These are phyloP conservation scores for Spilosoma lubricipeda DNA, from an alignment of 2,888 invertebrate species.

Conservation along the genomic window DNA sequence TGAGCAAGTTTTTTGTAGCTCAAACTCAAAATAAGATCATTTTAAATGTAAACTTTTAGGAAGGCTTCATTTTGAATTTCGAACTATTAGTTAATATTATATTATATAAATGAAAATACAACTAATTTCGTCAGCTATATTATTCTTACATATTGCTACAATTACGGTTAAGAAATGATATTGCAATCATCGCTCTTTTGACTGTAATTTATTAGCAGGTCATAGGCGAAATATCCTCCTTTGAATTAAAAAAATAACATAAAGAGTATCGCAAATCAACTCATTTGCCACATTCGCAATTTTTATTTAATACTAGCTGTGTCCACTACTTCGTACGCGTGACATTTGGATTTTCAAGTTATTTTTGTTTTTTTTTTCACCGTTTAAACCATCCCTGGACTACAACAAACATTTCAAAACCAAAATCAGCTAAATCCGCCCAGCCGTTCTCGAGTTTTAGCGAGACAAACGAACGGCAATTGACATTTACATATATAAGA, in stretches of 20 bases:
- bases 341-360: no score
- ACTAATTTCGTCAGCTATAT: not conserved
- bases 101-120: not conserved
- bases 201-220: not conserved
- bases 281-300: not conserved
- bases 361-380: no score
- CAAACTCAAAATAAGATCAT: not conserved
- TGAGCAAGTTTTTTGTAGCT: not conserved
- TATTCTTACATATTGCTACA: slow-evolving; percentile 3
- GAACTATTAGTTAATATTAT: not conserved
- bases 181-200: slow-evolving; percentile 2
- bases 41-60: not conserved
- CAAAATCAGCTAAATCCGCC: no score
- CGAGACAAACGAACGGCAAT: no score
- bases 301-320: not conserved
- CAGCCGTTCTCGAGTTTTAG: no score
- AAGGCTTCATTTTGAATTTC: not conserved
- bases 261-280: not conserved
- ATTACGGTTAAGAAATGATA: not conserved
- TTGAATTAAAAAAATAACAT: not conserved
- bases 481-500: no score
- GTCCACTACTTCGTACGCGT: no score
- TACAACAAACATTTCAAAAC: no score
- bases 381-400: no score
- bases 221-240: not conserved